phyloP scores from a whole-genome alignment of 2,888 invertebrate genomes.

The Listrodromus nycthemerus region DNA sequence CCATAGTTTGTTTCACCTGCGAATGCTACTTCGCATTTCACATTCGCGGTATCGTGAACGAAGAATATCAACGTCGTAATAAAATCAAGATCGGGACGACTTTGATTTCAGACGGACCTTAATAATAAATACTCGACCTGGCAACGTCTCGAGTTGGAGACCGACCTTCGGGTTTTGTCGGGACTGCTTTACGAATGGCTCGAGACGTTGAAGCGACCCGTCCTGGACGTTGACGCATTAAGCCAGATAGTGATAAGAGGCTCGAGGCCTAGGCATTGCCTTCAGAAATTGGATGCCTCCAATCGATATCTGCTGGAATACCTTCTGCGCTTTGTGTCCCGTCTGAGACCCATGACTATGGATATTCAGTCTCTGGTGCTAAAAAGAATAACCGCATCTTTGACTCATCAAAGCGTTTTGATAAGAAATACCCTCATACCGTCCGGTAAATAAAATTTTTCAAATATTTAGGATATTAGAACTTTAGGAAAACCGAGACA shows the following conservation, averaged over 20 bases:
- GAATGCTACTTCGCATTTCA: not conserved
- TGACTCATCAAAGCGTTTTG: slow-evolving; percentile 88
- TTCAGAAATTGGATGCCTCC: slow-evolving; percentile 87
- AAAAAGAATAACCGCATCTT: slow-evolving; percentile 88
- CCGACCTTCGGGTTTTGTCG: slow-evolving; percentile 87
- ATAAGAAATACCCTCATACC: slow-evolving; percentile 85
- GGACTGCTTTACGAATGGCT: slow-evolving; percentile 91
- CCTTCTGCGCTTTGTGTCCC: slow-evolving; percentile 88
- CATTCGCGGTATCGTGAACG: not conserved
- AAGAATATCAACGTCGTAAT: not conserved
- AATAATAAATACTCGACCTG: slow-evolving; percentile 89
- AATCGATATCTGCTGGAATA: slow-evolving; percentile 90
- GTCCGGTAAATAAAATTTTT: slow-evolving; percentile 77
- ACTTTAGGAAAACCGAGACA: not conserved
- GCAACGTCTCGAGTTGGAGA: slow-evolving; percentile 88
- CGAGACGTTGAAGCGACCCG: slow-evolving; percentile 89
- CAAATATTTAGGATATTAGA: not conserved
- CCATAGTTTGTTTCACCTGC: not conserved
- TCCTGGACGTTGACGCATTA: slow-evolving; percentile 89
- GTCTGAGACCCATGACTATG: slow-evolving; percentile 88
- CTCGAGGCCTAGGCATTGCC: slow-evolving; percentile 87
- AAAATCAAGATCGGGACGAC: not conserved
- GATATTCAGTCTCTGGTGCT: slow-evolving; percentile 87
- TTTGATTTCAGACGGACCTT: slow-evolving; percentile 86
- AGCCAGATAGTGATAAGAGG: slow-evolving; percentile 88